phyloP scores from a whole-genome alignment of 1,140 invertebrate species.

The Scaptomyza montana region DNA sequence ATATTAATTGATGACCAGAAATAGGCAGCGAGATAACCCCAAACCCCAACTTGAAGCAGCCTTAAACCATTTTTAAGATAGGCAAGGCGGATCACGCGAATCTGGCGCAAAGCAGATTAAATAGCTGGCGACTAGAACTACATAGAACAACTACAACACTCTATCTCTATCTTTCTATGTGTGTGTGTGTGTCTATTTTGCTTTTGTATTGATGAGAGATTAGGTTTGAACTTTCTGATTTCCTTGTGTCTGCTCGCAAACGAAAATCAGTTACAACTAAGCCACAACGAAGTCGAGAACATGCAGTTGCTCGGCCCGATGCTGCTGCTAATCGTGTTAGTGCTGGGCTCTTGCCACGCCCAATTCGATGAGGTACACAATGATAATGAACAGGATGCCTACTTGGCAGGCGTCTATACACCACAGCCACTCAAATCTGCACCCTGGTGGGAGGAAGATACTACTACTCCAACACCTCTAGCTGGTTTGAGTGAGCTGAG shows the following conservation, averaged over 20 bases:
- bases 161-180: slow-evolving; percentile 6
- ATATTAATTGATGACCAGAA: background rate
- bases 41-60: background rate
- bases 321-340: slow-evolving; percentile 41
- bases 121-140: slow-evolving; percentile 28
- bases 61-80: slow-evolving; percentile 22
- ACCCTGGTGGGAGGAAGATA: slow-evolving; percentile 28
- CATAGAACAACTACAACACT: slow-evolving; percentile 1
- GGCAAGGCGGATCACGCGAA: background rate
- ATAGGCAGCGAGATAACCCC: slow-evolving; percentile 33
- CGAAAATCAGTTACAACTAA: slow-evolving; percentile 63
- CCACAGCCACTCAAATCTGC: slow-evolving; percentile 46
- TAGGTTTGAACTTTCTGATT: slow-evolving; percentile 58
- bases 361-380: slow-evolving; percentile 22
- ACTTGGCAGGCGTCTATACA: slow-evolving; percentile 14
- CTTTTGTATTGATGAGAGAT: slow-evolving; percentile 13
- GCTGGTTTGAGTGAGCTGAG: slow-evolving; percentile 59
- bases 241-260: slow-evolving; percentile 21
- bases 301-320: slow-evolving; percentile 47
- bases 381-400: slow-evolving; percentile 36
- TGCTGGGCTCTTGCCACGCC: slow-evolving; percentile 37
- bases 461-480: background rate
- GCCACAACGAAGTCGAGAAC: slow-evolving; percentile 55
- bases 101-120: slow-evolving; percentile 34
- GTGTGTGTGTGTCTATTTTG: slow-evolving; percentile 5